Evolutionary conservation across 2,797 vertebrate genomes (phyloP).

Genomic region (Rhinatrema bivittatum): DNA sequence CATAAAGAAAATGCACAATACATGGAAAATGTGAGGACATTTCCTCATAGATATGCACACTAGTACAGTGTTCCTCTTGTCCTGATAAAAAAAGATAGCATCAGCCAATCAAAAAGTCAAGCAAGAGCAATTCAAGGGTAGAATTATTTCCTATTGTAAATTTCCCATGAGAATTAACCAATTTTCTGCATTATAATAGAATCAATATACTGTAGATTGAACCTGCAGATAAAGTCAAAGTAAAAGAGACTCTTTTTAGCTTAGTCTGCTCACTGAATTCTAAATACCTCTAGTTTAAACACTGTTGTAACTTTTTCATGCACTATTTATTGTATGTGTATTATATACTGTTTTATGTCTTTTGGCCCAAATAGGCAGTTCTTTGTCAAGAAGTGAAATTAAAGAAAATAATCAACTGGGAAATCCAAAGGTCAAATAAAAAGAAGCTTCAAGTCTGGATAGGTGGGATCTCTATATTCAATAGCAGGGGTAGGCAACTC

Average conservation of each 20-base stretch:
- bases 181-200: constrained; percentile 87
- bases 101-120: constrained; percentile 75
- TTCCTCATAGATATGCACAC: constrained; percentile 22
- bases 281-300: constrained; percentile 45
- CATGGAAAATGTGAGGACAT: constrained; percentile 9
- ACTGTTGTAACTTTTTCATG: too few species aligned
- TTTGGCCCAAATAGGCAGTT: too few species aligned
- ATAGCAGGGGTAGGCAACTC: too few species aligned
- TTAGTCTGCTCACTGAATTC: constrained; percentile 50
- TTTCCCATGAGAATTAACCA: constrained; percentile 74
- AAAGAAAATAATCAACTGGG: too few species aligned
- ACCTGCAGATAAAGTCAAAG: constrained; percentile 66
- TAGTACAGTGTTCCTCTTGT: constrained; percentile 29
- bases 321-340: too few species aligned
- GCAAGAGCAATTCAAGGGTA: constrained; percentile 80
- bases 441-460: too few species aligned
- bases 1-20: background rate
- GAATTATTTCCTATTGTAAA: constrained; percentile 71
- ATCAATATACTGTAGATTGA: constrained; percentile 83
- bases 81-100: constrained; percentile 69
- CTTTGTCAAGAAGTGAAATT: too few species aligned
- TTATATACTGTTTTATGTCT: too few species aligned
- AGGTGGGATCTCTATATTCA: too few species aligned
- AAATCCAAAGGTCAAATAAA: too few species aligned
- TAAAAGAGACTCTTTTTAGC: constrained; percentile 43